Conservation (phyloP, 2,797 vertebrate genomes). For the Clarias fuscus region DNA sequence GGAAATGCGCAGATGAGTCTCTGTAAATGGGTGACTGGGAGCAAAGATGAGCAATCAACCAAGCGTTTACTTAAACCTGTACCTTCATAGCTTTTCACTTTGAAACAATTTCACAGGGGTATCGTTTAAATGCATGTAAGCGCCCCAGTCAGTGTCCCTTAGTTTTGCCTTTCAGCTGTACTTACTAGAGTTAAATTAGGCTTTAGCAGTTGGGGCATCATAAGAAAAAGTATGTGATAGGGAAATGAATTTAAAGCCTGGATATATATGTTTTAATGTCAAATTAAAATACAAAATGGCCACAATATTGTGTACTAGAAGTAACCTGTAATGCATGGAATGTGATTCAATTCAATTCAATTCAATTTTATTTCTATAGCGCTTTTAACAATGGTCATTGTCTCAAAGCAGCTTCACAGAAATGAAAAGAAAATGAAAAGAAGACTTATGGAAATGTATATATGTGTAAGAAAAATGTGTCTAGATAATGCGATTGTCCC, state of each 20-base stretch:
- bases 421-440: no score
- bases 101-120: conserved; percentile 22
- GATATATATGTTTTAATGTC: background rate
- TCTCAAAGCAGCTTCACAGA: no score
- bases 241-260: no score
- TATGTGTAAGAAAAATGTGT: no score
- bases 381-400: no score
- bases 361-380: no score
- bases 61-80: conserved; percentile 30
- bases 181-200: conserved; percentile 20
- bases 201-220: background rate
- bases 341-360: no score
- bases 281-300: background rate
- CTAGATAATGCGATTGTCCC: no score
- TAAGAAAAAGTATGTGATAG: no score
- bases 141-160: background rate
- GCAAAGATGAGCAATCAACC: conserved; percentile 32
- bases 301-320: background rate
- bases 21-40: conserved; percentile 14
- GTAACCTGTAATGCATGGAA: background rate
- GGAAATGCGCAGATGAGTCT: conserved; percentile 39
- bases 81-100: conserved; percentile 32
- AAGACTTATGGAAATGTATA: no score
- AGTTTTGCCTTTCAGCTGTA: conserved; percentile 12
- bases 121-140: conserved; percentile 37